Base-by-base conservation (phyloP, 2,888 invertebrate genomes). In the Helicoverpa assulta region DNA sequence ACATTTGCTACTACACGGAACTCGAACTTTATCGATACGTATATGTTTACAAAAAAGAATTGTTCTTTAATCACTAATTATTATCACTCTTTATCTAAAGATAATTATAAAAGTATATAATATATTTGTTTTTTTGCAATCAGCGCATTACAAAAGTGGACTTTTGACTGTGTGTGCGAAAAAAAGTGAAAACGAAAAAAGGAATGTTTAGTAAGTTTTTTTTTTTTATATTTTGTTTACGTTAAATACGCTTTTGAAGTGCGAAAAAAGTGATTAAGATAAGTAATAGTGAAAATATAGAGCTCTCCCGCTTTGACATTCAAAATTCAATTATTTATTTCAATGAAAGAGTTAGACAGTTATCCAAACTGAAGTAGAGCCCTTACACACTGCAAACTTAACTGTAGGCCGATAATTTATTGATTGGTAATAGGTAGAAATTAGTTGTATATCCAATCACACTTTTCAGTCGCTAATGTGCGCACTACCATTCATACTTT, bases 151-250 rank as follows among this genome's bases (percentile, higher is more conserved):
- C 61, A 16, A 62, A 10, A 75, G 72, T 71, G 51, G 59, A 64
- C 57, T 21, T 37, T 10, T 47, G 67, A 67, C 40, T 51, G 77
- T 71, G 67, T 61, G 67, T 76, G 77, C 29, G 16, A 76, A 76
- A 40, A 76, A 18, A 18, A n/a, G 29, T 29, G 12, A 57, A 5
- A 53, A 10, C 12, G 50, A 60, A 26, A 40, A 3, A 16, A 29
- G 72, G 64, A 76, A 76, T 76, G 77, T 1, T 67, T 8, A 76
- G 76, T 76, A 64, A 76, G 76, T 76, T 5, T 8, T 33, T 21
- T 63, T 69, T 19, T 0, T 64, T 14, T 14, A 37, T 51, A 18
- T 12, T 52, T 12, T 1, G 14, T 14, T 16, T 62, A 16, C n/a
- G 2, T 43, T 3, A 16, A 47, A 47, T n/a, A 43, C 1, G 47